Percentiles rank a stretch among this genome's conserved stretches.
Conservation (phyloP, 2,888 invertebrate genomes). For the Ormyrus labotus region DNA sequence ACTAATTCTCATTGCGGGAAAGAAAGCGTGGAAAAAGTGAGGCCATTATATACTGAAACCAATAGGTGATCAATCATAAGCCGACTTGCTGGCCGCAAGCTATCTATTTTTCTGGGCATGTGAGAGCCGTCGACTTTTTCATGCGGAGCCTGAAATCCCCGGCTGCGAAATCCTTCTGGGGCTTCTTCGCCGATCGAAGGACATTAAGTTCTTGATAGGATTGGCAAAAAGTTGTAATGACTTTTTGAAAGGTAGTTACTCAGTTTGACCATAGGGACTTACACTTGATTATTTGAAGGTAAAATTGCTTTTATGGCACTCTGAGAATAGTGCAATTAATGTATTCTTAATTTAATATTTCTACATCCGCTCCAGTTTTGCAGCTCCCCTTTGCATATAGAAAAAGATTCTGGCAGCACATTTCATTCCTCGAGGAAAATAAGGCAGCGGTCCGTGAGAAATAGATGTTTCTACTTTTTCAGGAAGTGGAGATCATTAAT, state of each 20-base stretch:
- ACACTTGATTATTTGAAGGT: conserved; percentile 32
- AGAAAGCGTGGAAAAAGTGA: background rate
- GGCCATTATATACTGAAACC: conserved; percentile 57
- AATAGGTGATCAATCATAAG: conserved; percentile 74
- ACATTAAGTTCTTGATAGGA: conserved; percentile 74
- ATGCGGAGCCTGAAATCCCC: conserved; percentile 62
- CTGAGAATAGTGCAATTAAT: too few species aligned
- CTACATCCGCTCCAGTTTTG: background rate
- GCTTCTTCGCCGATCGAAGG: conserved; percentile 69
- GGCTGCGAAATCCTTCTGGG: conserved; percentile 65
- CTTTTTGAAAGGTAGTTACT: conserved; percentile 68
- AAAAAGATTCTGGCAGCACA: conserved; percentile 48
- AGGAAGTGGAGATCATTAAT: conserved; percentile 54
- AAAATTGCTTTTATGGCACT: background rate
- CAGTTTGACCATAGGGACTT: conserved; percentile 29
- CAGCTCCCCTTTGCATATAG: background rate
- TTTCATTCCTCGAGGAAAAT: conserved; percentile 55
- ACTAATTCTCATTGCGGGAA: conserved; percentile 8
- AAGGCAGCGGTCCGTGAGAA: conserved; percentile 59
- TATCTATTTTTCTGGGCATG: conserved; percentile 73
- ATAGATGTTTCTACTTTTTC: conserved; percentile 56
- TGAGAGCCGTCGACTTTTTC: conserved; percentile 72
- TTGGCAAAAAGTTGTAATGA: conserved; percentile 74
- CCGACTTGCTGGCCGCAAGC: conserved; percentile 58
- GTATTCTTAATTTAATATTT: conserved; percentile 4